Percentiles rank a stretch among this genome's conserved stretches.
Conservation (phyloP, 2,888 invertebrate genomes). For the Phlogophora meticulosa region DNA sequence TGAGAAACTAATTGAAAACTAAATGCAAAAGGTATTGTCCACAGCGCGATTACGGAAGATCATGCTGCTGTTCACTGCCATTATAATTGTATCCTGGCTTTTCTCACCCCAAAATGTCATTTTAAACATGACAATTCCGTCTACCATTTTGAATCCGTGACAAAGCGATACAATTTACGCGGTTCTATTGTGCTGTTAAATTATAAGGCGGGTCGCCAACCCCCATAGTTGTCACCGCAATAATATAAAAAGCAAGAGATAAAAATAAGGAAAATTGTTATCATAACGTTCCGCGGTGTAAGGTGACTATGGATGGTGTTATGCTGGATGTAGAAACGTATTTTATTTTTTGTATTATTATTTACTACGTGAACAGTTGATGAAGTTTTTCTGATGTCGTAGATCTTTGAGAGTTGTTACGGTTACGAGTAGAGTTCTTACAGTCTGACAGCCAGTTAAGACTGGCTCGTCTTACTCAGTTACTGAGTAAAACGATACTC, state of each 20-base stretch:
- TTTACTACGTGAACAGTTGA: no score
- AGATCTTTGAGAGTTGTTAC: no score
- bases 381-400: no score
- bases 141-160: conserved; percentile 39
- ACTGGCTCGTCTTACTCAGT: no score
- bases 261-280: conserved; percentile 88
- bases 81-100: conserved; percentile 34
- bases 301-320: conserved; percentile 61
- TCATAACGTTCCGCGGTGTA: conserved; percentile 80
- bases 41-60: conserved; percentile 1
- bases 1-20: neutral
- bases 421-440: no score
- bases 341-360: neutral
- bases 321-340: conserved; percentile 30
- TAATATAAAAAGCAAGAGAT: conserved; percentile 84
- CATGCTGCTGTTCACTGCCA: conserved; percentile 7
- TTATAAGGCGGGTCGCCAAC: conserved; percentile 64
- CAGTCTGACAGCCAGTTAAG: no score
- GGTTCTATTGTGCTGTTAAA: conserved; percentile 59
- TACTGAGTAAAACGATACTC: no score
- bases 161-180: conserved; percentile 58
- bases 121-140: conserved; percentile 45
- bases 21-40: neutral
- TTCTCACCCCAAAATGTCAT: conserved; percentile 33
- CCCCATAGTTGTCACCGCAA: conserved; percentile 84